These are phyloP conservation scores for Drosophila conformis DNA, from an alignment of 2,888 invertebrate species.

Conservation along the genomic window DNA sequence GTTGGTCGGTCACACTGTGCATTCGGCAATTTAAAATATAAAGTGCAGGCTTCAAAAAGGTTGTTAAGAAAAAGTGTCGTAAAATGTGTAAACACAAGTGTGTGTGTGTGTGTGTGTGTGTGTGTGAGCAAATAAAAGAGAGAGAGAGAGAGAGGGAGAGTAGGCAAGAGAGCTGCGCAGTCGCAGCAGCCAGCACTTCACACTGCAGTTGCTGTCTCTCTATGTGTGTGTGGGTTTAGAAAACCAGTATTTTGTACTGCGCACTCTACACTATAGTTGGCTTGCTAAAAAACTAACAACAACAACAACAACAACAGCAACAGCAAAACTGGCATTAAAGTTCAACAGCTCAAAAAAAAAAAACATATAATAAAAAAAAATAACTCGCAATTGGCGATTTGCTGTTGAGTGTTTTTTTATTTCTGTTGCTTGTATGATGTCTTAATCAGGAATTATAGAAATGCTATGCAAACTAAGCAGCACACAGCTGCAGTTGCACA, in stretches of 20 bases:
- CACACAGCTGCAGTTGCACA: conserved; percentile 22
- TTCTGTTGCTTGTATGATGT: conserved; percentile 50
- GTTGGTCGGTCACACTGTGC: conserved; percentile 23
- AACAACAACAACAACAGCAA: conserved; percentile 31
- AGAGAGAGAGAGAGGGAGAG: conserved; percentile 5
- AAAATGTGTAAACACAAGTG: conserved; percentile 37
- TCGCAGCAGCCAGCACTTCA: conserved; percentile 49
- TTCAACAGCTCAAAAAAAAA: conserved; percentile 55
- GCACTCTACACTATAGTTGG: conserved; percentile 32
- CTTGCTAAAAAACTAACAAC: conserved; percentile 49
- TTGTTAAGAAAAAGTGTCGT: conserved; percentile 49
- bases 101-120: neutral
- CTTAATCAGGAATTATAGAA: conserved; percentile 74
- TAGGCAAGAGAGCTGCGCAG: conserved; percentile 50
- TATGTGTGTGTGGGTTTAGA: conserved; percentile 56
- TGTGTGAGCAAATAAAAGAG: conserved; percentile 14
- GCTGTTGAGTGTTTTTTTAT: conserved; percentile 22
- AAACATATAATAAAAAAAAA: neutral
- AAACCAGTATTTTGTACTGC: conserved; percentile 73
- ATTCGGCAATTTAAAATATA: conserved; percentile 11
- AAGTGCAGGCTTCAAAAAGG: conserved; percentile 31
- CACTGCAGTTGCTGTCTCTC: conserved; percentile 32
- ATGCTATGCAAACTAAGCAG: conserved; percentile 61
- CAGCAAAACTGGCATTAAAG: conserved; percentile 58
- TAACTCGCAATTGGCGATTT: conserved; percentile 48